phyloP scores from a whole-genome alignment of 2,113 vertebrate species.

The Pseudonaja textilis region DNA sequence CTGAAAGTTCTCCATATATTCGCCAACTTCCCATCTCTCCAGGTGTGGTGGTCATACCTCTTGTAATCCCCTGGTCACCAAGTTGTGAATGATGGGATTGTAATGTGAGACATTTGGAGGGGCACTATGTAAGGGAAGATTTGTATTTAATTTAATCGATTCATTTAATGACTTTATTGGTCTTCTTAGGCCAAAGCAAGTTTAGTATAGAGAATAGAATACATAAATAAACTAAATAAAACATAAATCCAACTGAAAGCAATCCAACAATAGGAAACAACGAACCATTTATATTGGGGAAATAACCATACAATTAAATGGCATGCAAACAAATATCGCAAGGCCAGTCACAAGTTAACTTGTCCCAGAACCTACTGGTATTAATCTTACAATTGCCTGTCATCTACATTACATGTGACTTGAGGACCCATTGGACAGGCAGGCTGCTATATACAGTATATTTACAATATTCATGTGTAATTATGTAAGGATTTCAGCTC shows the following conservation, averaged over 20 bases:
- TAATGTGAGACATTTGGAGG: not conserved
- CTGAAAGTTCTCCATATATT: not conserved
- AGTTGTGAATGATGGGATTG: not conserved
- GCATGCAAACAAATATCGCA: not conserved
- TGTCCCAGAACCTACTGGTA: not conserved
- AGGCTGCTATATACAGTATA: not conserved
- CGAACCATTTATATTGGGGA: not conserved
- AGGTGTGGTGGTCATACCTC: not conserved
- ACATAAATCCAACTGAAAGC: not conserved
- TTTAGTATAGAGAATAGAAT: not conserved
- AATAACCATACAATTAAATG: not conserved
- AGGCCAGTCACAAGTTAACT: not conserved
- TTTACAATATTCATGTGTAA: not conserved
- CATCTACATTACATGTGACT: not conserved
- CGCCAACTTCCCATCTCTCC: not conserved
- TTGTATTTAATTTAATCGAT: not conserved
- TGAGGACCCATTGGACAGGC: not conserved
- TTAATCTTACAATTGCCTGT: not conserved
- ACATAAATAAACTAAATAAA: not conserved
- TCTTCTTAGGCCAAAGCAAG: not conserved
- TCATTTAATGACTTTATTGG: not conserved
- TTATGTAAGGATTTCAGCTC: not conserved
- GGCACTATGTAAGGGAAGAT: not conserved
- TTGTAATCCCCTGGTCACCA: not conserved
- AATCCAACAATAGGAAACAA: not conserved